These are phyloP conservation scores for Mellilla xanthometata DNA, from an alignment of 2,888 invertebrate genomes.

Conservation along the genomic window DNA sequence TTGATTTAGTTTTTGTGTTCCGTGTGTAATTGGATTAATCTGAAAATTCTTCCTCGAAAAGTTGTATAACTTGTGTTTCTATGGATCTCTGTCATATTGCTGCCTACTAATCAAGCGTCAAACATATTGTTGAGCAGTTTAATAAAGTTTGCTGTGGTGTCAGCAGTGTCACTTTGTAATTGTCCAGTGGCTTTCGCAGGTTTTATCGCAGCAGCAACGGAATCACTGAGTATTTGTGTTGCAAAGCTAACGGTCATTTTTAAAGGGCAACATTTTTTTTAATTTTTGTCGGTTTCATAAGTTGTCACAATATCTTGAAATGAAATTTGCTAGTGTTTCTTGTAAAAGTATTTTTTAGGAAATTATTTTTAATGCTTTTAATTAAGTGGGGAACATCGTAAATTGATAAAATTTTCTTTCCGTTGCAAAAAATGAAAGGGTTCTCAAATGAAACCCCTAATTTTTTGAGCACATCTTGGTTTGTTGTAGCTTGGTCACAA, in stretches of 20 bases:
- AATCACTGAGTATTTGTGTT: slow-evolving; percentile 24
- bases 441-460: slow-evolving; percentile 12
- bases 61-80: no score
- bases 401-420: slow-evolving; percentile 14
- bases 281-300: slow-evolving; percentile 13
- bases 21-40: no score
- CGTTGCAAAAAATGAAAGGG: slow-evolving; percentile 16
- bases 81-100: slow-evolving; percentile 12
- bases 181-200: slow-evolving; percentile 12
- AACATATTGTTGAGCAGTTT: slow-evolving; percentile 17
- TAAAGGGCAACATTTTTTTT: slow-evolving; percentile 11
- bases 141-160: slow-evolving; percentile 15
- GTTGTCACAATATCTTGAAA: slow-evolving; percentile 9
- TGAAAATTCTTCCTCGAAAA: no score
- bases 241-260: slow-evolving; percentile 22
- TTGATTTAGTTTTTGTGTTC: no score
- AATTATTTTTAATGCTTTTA: slow-evolving; percentile 9
- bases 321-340: slow-evolving; percentile 2
- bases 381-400: slow-evolving; percentile 18
- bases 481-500: slow-evolving; percentile 26
- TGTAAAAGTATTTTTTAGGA: slow-evolving; percentile 1
- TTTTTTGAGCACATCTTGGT: slow-evolving; percentile 18
- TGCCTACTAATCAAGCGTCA: slow-evolving; percentile 11
- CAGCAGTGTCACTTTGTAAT: slow-evolving; percentile 19
- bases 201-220: slow-evolving; percentile 19